A percentile compares a stretch with the other conserved stretches of the same genome.
phyloP scores from a whole-genome alignment of 2,888 invertebrate genomes.

The Drosophila koepferae region DNA sequence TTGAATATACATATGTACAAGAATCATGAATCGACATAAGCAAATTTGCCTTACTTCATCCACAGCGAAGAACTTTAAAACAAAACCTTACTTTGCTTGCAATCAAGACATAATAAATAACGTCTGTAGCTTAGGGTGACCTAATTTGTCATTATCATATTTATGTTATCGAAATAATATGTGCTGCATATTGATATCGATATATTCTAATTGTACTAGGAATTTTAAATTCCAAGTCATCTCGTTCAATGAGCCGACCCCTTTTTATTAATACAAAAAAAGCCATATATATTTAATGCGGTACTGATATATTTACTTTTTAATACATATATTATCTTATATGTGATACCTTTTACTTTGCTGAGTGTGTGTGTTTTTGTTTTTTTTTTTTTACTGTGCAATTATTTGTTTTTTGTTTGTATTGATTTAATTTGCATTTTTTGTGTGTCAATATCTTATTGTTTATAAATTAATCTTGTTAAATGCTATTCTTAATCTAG shows the following conservation, averaged over 20 bases:
- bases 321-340: slow-evolving; percentile 29
- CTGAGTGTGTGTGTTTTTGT: background rate
- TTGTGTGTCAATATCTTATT: slow-evolving; percentile 44
- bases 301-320: slow-evolving; percentile 49
- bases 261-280: slow-evolving; percentile 7
- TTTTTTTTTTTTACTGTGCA: slow-evolving; percentile 40
- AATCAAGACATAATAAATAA: background rate
- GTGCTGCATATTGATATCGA: background rate
- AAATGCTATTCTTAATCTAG: slow-evolving; percentile 70
- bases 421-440: slow-evolving; percentile 29
- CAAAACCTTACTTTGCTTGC: too few relatives aligned
- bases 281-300: slow-evolving; percentile 2
- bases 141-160: background rate
- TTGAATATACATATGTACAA: too few relatives aligned
- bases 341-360: slow-evolving; percentile 27
- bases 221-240: background rate
- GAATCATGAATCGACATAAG: too few relatives aligned
- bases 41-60: too few relatives aligned
- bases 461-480: slow-evolving; percentile 57
- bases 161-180: background rate
- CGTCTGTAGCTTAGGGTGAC: background rate
- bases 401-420: slow-evolving; percentile 26
- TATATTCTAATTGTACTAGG: background rate
- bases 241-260: background rate
- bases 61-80: too few relatives aligned